These are phyloP conservation scores for Lymantria dispar DNA, from an alignment of 2,888 invertebrate genomes.

Conservation along the genomic window DNA sequence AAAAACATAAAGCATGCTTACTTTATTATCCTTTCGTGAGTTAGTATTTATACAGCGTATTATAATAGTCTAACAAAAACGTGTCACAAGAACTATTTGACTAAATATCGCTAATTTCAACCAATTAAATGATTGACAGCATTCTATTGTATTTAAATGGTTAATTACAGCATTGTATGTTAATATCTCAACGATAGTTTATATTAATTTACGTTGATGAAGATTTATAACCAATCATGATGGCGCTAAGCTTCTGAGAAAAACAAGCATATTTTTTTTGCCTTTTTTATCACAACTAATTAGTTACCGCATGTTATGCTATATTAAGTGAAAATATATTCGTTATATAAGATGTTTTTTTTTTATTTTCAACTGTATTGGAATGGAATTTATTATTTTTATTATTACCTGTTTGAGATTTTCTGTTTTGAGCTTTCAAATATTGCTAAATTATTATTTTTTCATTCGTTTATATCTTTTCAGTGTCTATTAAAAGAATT, in stretches of 20 bases:
- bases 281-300: too few relatives aligned
- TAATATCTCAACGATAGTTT: neutral
- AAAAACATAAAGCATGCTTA: neutral
- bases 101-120: conserved; percentile 9
- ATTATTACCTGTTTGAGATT: too few relatives aligned
- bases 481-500: too few relatives aligned
- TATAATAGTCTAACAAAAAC: conserved; percentile 3
- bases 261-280: too few relatives aligned
- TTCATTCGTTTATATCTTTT: too few relatives aligned
- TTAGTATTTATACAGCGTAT: conserved; percentile 1
- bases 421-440: too few relatives aligned
- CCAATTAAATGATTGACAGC: conserved; percentile 18
- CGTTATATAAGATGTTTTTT: too few relatives aligned
- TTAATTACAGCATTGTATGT: conserved; percentile 14
- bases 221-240: neutral
- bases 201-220: neutral
- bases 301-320: too few relatives aligned
- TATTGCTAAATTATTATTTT: too few relatives aligned
- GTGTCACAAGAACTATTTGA: conserved; percentile 2
- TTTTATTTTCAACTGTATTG: too few relatives aligned
- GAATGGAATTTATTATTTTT: neutral
- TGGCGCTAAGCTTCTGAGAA: neutral
- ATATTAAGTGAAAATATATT: too few relatives aligned
- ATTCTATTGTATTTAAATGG: conserved; percentile 17
- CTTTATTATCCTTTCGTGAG: neutral